Base-by-base conservation (phyloP, 2,797 vertebrate genomes). In the Danio choprae region DNA sequence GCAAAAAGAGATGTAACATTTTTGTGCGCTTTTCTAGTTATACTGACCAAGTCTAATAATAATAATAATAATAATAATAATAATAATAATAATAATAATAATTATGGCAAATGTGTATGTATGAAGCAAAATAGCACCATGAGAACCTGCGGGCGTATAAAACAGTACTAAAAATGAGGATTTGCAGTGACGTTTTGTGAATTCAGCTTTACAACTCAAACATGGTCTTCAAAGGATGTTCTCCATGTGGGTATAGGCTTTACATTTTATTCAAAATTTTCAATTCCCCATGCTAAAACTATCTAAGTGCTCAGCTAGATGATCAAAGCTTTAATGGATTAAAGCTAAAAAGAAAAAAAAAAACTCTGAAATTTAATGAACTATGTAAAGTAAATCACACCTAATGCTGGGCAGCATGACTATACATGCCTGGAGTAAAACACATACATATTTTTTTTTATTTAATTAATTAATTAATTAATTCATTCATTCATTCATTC, bases 251-350 rank as follows among this genome's bases (percentile, higher is more conserved):
- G 7, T 62, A 11, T 36, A 63, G 46, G 15, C n/a, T 62, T 64
- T 6, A 60, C 67, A n/a, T 38, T 51, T 43, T 46, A 62, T 22
- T 65, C 15, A 63, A 48, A 59, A 67, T 77, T 29, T 77, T 7
- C 43, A 72, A 51, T 82, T 50, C 67, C 15, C 15, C 69, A 10
- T 74, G 43, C 20, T 36, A 56, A 59, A 9, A 79, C n/a, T 55
- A 38, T 62, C 51, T 50, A 81, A 53, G 36, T 38, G 50, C 22
- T 48, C n/a, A 15, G 51, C 78, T 70, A 22, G 8, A 56, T 75
- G 71, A 79, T 81, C 79, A 83, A 81, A 83, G 72, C 56, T 63
- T 12, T 60, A 60, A 76, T 51, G 12, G 65, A 9, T 60, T 73
- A 74, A 43, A n/a, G n/a, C n/a, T n/a, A n/a, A n/a, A n/a, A n/a